A percentile compares a stretch with the other conserved stretches of the same genome.
These are phyloP conservation scores for Drosophila murphyi DNA, from an alignment of 1,140 invertebrate species.

Conservation along the genomic window DNA sequence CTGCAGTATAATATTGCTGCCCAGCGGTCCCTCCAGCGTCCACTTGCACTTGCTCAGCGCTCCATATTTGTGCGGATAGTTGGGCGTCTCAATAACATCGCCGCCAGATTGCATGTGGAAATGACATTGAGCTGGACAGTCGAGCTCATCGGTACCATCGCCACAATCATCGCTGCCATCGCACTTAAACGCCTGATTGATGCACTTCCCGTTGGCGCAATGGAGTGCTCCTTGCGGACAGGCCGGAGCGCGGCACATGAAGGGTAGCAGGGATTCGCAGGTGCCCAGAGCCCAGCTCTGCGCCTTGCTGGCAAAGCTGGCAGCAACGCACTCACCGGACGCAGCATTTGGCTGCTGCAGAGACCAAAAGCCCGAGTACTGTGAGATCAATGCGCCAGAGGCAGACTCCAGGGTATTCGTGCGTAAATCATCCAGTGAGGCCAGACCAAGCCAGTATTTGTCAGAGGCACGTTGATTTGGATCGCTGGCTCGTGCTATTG, in stretches of 20 bases:
- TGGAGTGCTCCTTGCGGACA: constrained; percentile 96
- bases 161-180: constrained; percentile 97
- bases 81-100: constrained; percentile 97
- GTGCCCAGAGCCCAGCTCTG: constrained; percentile 97
- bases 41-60: constrained; percentile 97
- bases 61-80: constrained; percentile 96
- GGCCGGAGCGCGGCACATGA: constrained; percentile 96
- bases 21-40: constrained; percentile 98
- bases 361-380: constrained; percentile 97
- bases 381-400: constrained; percentile 94
- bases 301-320: constrained; percentile 89
- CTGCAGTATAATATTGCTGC: constrained; percentile 96
- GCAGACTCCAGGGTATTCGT: constrained; percentile 97
- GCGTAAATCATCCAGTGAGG: constrained; percentile 94
- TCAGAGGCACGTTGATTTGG: constrained; percentile 86
- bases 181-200: constrained; percentile 95
- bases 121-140: constrained; percentile 94
- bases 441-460: constrained; percentile 94
- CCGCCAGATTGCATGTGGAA: constrained; percentile 96
- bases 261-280: constrained; percentile 96
- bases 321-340: constrained; percentile 94
- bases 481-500: constrained; percentile 89
- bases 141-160: constrained; percentile 95
- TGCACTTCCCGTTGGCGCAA: constrained; percentile 96
- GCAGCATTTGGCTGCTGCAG: constrained; percentile 93